Base-by-base conservation (phyloP, 2,888 invertebrate genomes). In the Aspidapion aeneum region DNA sequence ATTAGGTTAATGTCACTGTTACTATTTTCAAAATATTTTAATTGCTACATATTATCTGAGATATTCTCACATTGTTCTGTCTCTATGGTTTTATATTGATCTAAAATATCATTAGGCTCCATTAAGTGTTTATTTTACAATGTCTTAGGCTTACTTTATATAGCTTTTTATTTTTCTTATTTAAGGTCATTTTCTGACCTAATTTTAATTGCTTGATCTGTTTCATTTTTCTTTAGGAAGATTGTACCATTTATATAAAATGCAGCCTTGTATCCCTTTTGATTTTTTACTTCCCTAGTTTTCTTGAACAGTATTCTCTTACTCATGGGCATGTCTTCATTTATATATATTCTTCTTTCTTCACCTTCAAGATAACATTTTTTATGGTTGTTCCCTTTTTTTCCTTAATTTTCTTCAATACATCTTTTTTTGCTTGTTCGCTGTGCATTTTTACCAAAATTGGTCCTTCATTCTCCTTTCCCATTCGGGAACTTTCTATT, bases 401-500 rank as follows among this genome's bases (percentile, higher is more conserved):
- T n/a, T n/a, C n/a, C n/a, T n/a, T n/a, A n/a, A n/a, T n/a, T n/a
- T n/a, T n/a, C n/a, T n/a, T n/a, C n/a, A n/a, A n/a, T n/a, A n/a
- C n/a, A n/a, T n/a, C n/a, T n/a, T n/a, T 55, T 21, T 19, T 55
- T 17, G 54, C 54, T 52, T 52, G 54, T 52, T 57, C n/a, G 54
- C 17, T 52, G 18, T 52, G 5, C 17, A 9, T 18, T 18, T 18
- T 55, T 18, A 21, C 19, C 55, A 18, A 19, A 20, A 55, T 55
- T 55, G 19, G 3, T 2, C 55, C 55, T 12, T n/a, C 17, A 3
- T 55, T 21, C 19, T 55, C 9, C 21, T 18, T 55, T 12, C 55
- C 55, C 19, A 55, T 2, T 18, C 55, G 19, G 21, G n/a, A 55
- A 18, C 19, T 55, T 55, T 55, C 12, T 21, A 55, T 18, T 55